phyloP scores from a whole-genome alignment of 2,888 invertebrate genomes.

The Euproctis similis region DNA sequence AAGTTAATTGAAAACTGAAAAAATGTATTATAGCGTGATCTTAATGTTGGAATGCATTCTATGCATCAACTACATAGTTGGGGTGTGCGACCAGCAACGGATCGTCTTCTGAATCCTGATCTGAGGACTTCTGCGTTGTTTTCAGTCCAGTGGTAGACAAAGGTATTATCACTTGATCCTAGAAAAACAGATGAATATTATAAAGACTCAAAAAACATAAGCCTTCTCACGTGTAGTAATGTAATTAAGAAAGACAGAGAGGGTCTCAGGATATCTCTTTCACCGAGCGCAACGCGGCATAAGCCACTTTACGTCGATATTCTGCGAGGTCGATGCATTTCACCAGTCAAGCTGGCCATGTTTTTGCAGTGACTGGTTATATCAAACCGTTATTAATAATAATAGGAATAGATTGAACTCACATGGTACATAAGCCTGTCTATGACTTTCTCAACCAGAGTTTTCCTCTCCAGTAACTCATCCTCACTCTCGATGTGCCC shows the following conservation, averaged over 20 bases:
- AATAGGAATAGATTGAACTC: slow-evolving; percentile 40
- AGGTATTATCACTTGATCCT: slow-evolving; percentile 91
- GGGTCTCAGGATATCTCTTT: no score
- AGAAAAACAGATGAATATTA: no score
- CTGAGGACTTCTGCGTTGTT: slow-evolving; percentile 64
- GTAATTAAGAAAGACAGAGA: no score
- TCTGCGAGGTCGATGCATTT: no score
- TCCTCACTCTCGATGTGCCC: slow-evolving; percentile 89
- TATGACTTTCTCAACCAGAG: slow-evolving; percentile 94
- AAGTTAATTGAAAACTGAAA: not conserved
- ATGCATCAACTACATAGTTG: slow-evolving; percentile 89
- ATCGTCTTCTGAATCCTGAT: slow-evolving; percentile 82
- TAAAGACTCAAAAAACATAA: no score
- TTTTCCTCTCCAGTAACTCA: slow-evolving; percentile 91
- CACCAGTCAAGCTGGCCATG: no score
- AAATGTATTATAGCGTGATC: no score
- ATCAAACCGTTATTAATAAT: not conserved
- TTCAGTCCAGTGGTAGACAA: slow-evolving; percentile 77
- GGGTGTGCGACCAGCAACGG: slow-evolving; percentile 96
- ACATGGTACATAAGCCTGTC: slow-evolving; percentile 91
- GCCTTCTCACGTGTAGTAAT: no score
- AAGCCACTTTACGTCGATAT: no score
- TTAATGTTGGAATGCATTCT: no score
- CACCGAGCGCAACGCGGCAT: no score
- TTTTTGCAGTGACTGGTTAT: no score